Evolutionary conservation across 2,888 invertebrate species (phyloP), one percentile per base, ranked within the genome.

Genomic region (Mactromeris polynyma): DNA sequence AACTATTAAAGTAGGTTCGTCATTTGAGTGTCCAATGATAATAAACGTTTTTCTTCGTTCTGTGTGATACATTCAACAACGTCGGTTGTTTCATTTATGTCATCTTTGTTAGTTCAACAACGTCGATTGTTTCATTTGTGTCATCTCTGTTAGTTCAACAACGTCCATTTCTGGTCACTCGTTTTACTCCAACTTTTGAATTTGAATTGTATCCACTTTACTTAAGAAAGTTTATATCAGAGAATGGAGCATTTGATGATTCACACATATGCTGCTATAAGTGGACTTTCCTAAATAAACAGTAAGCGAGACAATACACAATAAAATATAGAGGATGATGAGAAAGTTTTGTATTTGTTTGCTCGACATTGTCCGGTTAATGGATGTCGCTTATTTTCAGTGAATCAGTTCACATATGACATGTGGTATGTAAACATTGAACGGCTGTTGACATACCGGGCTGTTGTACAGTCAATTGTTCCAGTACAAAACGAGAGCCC

Each of bases 231-330:
- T 17, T 46, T 9, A 9, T 46, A 17, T 46, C 11, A 46, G 46
- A n/a, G 26, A 64, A 9, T 26, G 7, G 58, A 26, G 11, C 26
- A 64, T 26, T 64, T 26, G 46, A 64, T 26, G 58, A 64, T n/a
- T 64, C n/a, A 64, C 58, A 58, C 2, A 64, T 26, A 19, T 19
- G 51, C 51, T 9, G 17, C 51, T 51, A 51, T 17, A 51, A 51
- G 14, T 64, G 58, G 58, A 64, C 58, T n/a, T 26, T 64, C 58
- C 58, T 64, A 64, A 64, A 64, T 26, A 64, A 64, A 64, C 58
- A 64, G 3, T 64, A 26, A 64, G 26, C 26, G 58, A 26, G 26
- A 64, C n/a, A 64, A 26, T 26, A 21, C 58, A 64, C 58, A 64
- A 64, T 64, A 64, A 64, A 64, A 21, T 9, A 6, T n/a, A 26